Base-by-base conservation (phyloP, 92 coral and sea anemone species). In the Paramuricea clavata region DNA sequence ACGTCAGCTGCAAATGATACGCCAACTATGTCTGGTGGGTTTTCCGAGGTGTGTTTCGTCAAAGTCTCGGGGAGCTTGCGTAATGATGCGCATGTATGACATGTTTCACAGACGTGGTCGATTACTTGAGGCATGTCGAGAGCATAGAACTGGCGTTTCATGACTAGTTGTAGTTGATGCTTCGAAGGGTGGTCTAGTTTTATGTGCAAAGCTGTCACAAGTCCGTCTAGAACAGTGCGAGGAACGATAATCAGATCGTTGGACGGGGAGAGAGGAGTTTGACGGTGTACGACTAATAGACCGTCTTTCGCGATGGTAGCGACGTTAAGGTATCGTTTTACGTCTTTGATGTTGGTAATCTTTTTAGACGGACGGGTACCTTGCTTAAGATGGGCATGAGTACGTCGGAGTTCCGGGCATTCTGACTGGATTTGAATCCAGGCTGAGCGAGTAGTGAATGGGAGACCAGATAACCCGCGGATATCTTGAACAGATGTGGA, bases 1-100 rank as follows among this genome's bases (percentile, higher is more conserved):
- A 86, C 89, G 67, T 89, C 94, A 0, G 93, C 90, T 0, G 94
- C 93, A 33, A 91, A 87, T 3, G 88, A 77, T 31, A 49, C 61
- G 0, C 93, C 93, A 12, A 93, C 34, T 12, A 81, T 89, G 1
- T 82, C 96, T 3, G 88, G 90, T 73, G 85, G 93, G 27, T 57
- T 5, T 47, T 47, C 52, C 2, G 52, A 2, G 52, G 44, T 47
- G 3, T 47, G 52, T 10, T 9, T 15, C 17, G 1, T 15, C 17
- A 25, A 26, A 0, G 65, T 26, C 8, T 57, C 31, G 3, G 65
- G 65, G 0, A 57, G 65, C 65, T 57, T 3, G 65, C 65, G 65
- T 57, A 57, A 57, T 3, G 65, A 57, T 57, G 65, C 30, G 27
- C 65, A 57, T n/a, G 65, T 57, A 23, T 57, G 31, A 13, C 61